Conservation (phyloP, 2,113 vertebrate genomes). For the Pollimyrus isidori region DNA sequence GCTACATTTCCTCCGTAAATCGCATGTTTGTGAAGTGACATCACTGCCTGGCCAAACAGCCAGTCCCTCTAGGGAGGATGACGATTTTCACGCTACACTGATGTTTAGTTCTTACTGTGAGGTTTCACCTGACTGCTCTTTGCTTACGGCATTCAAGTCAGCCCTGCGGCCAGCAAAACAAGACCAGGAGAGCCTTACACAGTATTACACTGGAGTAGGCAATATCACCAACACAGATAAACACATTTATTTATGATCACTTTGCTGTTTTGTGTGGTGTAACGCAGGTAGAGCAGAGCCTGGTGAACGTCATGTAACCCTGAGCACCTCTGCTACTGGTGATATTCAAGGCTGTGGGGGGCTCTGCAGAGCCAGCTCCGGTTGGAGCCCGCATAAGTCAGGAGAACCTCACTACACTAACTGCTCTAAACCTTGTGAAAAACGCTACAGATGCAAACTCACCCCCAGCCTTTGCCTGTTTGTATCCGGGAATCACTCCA, state of each 20-base stretch:
- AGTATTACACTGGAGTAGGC: not conserved
- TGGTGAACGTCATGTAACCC: not conserved
- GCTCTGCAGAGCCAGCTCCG: too few relatives aligned
- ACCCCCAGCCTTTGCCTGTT: conserved; percentile 62
- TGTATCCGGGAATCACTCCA: conserved; percentile 50
- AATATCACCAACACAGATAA: not conserved
- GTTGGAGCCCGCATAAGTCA: not conserved
- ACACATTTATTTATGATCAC: not conserved
- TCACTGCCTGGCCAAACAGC: not conserved
- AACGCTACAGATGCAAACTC: conserved; percentile 20
- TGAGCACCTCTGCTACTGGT: not conserved
- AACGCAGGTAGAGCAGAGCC: not conserved
- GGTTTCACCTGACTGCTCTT: not conserved
- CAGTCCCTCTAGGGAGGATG: not conserved
- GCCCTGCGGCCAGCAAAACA: too few relatives aligned
- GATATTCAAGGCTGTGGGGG: not conserved
- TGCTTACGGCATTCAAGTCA: not conserved
- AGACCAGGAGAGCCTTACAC: not conserved
- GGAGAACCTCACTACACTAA: not conserved
- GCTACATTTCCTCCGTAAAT: not conserved
- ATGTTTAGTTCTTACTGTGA: not conserved
- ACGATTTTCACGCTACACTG: not conserved
- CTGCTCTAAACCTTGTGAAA: not conserved
- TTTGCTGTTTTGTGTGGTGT: not conserved
- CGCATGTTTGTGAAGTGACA: not conserved